These are phyloP conservation scores for Ctenopoma multispine DNA, from an alignment of 2,797 vertebrate species.

Conservation along the genomic window DNA sequence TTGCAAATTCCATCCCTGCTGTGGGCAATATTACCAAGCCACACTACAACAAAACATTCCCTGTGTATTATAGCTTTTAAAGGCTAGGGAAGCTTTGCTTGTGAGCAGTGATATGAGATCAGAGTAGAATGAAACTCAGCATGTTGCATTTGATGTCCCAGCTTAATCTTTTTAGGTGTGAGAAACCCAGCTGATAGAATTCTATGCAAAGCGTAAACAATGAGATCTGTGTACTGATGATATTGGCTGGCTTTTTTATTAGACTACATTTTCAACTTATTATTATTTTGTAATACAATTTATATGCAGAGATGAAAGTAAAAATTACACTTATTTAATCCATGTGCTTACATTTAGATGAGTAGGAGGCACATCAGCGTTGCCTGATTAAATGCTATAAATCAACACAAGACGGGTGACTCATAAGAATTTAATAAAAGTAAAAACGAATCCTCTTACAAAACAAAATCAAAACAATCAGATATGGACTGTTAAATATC, in stretches of 20 bases:
- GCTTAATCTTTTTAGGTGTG: slow-evolving; percentile 23
- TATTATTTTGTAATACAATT: neutral
- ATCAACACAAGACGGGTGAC: too few relatives aligned
- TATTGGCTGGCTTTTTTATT: neutral
- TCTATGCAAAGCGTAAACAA: slow-evolving; percentile 20
- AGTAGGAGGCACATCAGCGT: neutral
- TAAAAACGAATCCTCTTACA: too few relatives aligned
- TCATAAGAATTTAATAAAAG: too few relatives aligned
- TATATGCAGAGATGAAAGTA: neutral
- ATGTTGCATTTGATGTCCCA: slow-evolving; percentile 53
- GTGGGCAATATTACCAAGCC: slow-evolving; percentile 45
- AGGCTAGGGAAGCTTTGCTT: slow-evolving; percentile 26
- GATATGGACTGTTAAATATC: too few relatives aligned
- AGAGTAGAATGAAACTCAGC: slow-evolving; percentile 51
- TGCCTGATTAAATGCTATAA: too few relatives aligned
- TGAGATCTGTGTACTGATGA: neutral
- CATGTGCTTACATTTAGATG: neutral
- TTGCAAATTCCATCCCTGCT: slow-evolving; percentile 60
- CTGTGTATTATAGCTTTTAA: slow-evolving; percentile 14
- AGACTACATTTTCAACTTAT: neutral
- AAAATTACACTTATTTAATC: neutral
- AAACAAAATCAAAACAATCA: too few relatives aligned
- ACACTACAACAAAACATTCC: slow-evolving; percentile 21
- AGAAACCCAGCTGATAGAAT: slow-evolving; percentile 25
- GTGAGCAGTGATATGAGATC: slow-evolving; percentile 48